These are phyloP conservation scores for Leptodactylus fuscus DNA, from an alignment of 2,113 vertebrate species.

Conservation along the genomic window DNA sequence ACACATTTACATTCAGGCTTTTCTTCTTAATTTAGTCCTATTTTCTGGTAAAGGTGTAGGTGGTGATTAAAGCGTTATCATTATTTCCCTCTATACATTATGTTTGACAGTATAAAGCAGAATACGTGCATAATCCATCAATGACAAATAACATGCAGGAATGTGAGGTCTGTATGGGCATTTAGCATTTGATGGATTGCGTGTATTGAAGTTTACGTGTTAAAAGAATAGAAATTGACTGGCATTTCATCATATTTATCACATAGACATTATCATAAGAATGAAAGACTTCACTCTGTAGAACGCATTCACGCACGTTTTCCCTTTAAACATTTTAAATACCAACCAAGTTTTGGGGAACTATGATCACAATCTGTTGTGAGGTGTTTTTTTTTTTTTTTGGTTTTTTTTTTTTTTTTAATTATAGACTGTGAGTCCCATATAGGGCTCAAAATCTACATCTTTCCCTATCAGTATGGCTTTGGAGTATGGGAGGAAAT, in stretches of 20 bases:
- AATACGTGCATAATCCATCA: not conserved
- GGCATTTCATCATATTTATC: not conserved
- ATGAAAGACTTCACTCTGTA: not conserved
- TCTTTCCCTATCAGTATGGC: no score
- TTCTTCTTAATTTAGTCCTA: not conserved
- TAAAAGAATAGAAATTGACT: not conserved
- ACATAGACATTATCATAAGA: not conserved
- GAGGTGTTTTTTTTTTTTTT: no score
- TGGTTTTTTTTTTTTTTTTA: no score
- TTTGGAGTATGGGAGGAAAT: no score
- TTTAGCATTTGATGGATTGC: conserved; percentile 13
- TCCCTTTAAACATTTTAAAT: not conserved
- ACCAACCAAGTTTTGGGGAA: not conserved
- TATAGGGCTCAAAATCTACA: no score
- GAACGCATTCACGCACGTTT: not conserved
- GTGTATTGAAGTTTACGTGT: not conserved
- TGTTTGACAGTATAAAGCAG: not conserved
- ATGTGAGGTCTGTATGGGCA: not conserved
- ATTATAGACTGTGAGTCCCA: no score
- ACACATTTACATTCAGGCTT: not conserved
- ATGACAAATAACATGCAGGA: not conserved
- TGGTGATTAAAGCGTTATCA: not conserved
- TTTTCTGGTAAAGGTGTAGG: not conserved
- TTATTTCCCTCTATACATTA: not conserved
- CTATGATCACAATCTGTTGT: no score